Base-by-base conservation (phyloP, 2,113 vertebrate species). In the Tychaedon coryphoeus region DNA sequence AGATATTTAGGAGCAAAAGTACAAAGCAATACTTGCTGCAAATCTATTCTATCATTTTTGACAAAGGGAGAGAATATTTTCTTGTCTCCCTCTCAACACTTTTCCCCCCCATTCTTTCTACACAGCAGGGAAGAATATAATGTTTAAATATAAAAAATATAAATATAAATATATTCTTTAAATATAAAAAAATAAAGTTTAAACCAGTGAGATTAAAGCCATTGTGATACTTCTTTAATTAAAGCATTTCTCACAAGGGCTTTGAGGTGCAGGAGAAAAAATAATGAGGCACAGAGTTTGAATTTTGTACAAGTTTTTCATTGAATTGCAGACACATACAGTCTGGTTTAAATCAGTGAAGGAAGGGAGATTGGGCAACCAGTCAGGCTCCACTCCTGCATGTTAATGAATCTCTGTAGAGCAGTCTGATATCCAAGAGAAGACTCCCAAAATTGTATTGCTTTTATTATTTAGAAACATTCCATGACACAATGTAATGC, bases 201-300 rank as follows among this genome's bases (percentile, higher is more conserved):
- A 75, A 95, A 92, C 92, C 34, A 81, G 19, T 51, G 64, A 95
- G 96, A 95, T 80, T 88, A 89, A 94, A 96, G 38, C 33, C 40
- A 62, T 54, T 34, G n/a, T 87, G 47, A 90, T 90, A 88, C 92
- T 96, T 93, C 84, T 92, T 97, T 97, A 97, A 97, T 97, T 98
- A 97, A 98, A 97, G 31, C 25, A 62, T 45, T 70, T 88, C 95
- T 94, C 86, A 19, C 9, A 79, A 93, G 91, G 69, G 43, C 26
- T 54, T 87, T 71, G 76, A 94, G 90, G 86, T 94, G 75, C n/a
- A 80, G 43, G 29, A 96, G 82, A 56, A 96, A 95, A 93, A 92
- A 82, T 67, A 93, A 56, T 25, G 75, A 96, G 57, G 57, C 42
- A 45, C 4, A 40, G 42, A 67, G 86, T 96, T 83, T 97, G 94